phyloP scores from a whole-genome alignment of 92 coral and sea anemone species.

The Phenganax marumi region DNA sequence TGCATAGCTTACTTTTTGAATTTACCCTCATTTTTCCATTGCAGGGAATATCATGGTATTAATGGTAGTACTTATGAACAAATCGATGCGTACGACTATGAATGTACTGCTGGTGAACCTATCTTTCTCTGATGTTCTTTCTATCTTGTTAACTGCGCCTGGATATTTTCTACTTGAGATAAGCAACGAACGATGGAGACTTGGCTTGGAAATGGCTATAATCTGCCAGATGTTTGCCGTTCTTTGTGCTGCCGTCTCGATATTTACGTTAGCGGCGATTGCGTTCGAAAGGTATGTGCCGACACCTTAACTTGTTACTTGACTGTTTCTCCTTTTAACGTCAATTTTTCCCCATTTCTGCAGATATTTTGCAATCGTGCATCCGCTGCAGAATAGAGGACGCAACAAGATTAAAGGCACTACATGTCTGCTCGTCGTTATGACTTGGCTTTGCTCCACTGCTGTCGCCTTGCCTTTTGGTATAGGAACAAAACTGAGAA shows the following conservation, averaged over 20 bases:
- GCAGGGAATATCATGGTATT: constrained; percentile 5
- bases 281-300: constrained; percentile 8
- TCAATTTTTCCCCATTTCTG: too few relatives aligned
- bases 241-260: neutral
- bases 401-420: neutral
- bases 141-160: neutral
- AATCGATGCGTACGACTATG: constrained; percentile 9
- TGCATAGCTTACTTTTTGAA: neutral
- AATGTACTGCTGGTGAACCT: constrained; percentile 16
- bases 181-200: constrained; percentile 3
- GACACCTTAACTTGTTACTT: too few relatives aligned
- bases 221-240: neutral
- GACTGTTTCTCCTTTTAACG: too few relatives aligned
- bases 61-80: neutral
- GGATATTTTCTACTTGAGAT: neutral
- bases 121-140: neutral
- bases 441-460: neutral
- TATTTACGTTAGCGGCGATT: neutral
- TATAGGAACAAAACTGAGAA: neutral
- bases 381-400: neutral
- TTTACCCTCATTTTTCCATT: neutral
- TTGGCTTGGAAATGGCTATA: neutral
- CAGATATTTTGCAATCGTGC: neutral
- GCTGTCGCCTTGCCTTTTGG: neutral
- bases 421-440: neutral